phyloP scores from a whole-genome alignment of 2,113 vertebrate genomes.

The Electrona antarctica region DNA sequence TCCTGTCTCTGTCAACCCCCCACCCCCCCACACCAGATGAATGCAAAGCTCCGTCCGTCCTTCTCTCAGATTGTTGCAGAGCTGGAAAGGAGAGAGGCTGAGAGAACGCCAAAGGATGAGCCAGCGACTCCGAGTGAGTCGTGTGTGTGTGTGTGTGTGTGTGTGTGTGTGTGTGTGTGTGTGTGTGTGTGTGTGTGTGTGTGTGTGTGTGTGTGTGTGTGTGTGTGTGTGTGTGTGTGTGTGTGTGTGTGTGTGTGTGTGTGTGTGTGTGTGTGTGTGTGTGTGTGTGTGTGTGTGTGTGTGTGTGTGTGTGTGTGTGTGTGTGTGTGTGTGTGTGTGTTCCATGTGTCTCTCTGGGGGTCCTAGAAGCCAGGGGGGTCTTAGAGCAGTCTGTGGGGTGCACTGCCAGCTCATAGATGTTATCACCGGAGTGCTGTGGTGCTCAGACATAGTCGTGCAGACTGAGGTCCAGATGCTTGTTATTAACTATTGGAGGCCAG shows the following conservation, averaged over 20 bases:
- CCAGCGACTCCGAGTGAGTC: slow-evolving; percentile 57
- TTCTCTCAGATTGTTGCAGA: slow-evolving; percentile 85
- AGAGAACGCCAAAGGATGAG: slow-evolving; percentile 56
- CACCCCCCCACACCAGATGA: slow-evolving; percentile 50
- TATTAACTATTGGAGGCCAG: background rate
- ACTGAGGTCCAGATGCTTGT: background rate
- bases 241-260: background rate
- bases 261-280: background rate
- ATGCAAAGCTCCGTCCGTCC: slow-evolving; percentile 79
- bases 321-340: background rate
- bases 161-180: background rate
- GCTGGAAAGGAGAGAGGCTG: slow-evolving; percentile 78
- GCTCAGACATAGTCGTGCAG: background rate
- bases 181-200: too few species aligned
- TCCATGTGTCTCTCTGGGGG: background rate
- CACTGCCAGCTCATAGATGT: background rate
- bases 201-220: too few species aligned
- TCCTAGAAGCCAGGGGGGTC: background rate
- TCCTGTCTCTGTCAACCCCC: background rate
- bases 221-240: background rate
- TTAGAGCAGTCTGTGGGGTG: background rate
- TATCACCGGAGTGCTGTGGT: background rate
- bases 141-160: background rate
- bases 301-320: background rate
- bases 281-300: background rate